phyloP scores from a whole-genome alignment of 2,113 vertebrate species.

The Lota lota region DNA sequence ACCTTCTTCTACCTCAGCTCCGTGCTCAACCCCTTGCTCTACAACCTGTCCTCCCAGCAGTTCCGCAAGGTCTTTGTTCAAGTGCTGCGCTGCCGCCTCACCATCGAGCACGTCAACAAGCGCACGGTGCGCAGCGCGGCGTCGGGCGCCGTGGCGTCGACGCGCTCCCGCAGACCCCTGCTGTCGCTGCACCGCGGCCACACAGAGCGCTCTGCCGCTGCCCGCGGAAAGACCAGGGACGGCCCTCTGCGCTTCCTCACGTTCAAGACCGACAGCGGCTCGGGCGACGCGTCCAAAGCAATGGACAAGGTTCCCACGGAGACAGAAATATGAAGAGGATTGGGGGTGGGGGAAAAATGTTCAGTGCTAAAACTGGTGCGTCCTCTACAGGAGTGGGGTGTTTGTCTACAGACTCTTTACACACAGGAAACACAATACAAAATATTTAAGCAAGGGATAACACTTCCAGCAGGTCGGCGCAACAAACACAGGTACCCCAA shows the following conservation, averaged over 20 bases:
- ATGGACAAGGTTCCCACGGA: slow-evolving; percentile 20
- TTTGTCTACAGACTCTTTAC: background rate
- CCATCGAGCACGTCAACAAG: slow-evolving; percentile 80
- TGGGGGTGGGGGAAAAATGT: slow-evolving; percentile 9
- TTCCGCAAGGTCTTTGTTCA: slow-evolving; percentile 87
- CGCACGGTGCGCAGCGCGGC: slow-evolving; percentile 42
- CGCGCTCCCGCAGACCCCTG: slow-evolving; percentile 56
- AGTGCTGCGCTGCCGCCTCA: slow-evolving; percentile 81
- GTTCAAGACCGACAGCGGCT: slow-evolving; percentile 32
- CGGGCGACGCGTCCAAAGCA: slow-evolving; percentile 17
- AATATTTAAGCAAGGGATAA: background rate
- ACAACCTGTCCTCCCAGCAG: slow-evolving; percentile 89
- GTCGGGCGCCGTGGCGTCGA: background rate
- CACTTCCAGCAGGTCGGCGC: too few relatives aligned
- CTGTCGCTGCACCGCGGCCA: slow-evolving; percentile 45
- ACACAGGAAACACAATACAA: slow-evolving; percentile 21
- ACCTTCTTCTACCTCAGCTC: slow-evolving; percentile 97
- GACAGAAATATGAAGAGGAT: slow-evolving; percentile 42
- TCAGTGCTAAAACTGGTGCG: too few relatives aligned
- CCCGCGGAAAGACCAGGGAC: slow-evolving; percentile 5
- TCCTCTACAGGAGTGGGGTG: background rate
- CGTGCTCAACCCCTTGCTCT: slow-evolving; percentile 90
- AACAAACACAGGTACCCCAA: too few relatives aligned
- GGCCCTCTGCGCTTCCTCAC: slow-evolving; percentile 10
- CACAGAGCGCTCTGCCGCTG: background rate